Percentiles rank a stretch among this genome's conserved stretches.
phyloP scores from a whole-genome alignment of 2,797 vertebrate species.

The Neosilurus mollespiculum region DNA sequence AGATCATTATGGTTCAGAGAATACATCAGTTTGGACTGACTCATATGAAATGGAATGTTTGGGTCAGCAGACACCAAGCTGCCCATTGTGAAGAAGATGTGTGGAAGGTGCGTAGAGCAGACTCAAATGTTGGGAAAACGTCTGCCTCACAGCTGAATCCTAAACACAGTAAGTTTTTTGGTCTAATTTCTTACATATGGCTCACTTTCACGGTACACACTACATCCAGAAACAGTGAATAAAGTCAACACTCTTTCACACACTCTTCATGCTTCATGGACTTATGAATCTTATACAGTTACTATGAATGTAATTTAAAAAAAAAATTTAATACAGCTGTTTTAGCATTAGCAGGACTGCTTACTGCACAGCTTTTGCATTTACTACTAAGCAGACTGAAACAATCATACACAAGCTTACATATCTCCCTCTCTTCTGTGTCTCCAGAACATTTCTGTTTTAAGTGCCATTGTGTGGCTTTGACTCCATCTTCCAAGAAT shows the following conservation, averaged over 20 bases:
- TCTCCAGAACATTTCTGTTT: slow-evolving; percentile 26
- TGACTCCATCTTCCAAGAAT: slow-evolving; percentile 46
- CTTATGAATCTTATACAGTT: background rate
- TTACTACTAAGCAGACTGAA: background rate
- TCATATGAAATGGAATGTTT: background rate
- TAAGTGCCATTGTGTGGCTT: slow-evolving; percentile 27
- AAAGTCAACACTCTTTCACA: background rate
- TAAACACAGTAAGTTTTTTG: slow-evolving; percentile 37
- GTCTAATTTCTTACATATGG: slow-evolving; percentile 41
- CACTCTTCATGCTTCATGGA: background rate
- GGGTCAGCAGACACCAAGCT: background rate
- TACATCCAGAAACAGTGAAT: slow-evolving; percentile 27
- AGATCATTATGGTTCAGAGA: slow-evolving; percentile 21
- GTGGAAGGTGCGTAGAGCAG: background rate
- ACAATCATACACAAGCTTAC: slow-evolving; percentile 11
- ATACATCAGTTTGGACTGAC: background rate
- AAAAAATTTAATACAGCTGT: background rate
- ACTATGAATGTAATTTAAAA: background rate
- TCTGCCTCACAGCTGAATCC: slow-evolving; percentile 31
- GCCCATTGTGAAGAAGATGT: background rate
- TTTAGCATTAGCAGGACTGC: background rate
- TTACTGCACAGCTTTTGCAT: background rate
- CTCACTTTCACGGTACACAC: slow-evolving; percentile 27
- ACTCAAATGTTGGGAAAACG: slow-evolving; percentile 19
- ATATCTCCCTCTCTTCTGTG: background rate